Base-by-base conservation (phyloP, 1,140 invertebrate species). In the Oncopeltus fasciatus region DNA sequence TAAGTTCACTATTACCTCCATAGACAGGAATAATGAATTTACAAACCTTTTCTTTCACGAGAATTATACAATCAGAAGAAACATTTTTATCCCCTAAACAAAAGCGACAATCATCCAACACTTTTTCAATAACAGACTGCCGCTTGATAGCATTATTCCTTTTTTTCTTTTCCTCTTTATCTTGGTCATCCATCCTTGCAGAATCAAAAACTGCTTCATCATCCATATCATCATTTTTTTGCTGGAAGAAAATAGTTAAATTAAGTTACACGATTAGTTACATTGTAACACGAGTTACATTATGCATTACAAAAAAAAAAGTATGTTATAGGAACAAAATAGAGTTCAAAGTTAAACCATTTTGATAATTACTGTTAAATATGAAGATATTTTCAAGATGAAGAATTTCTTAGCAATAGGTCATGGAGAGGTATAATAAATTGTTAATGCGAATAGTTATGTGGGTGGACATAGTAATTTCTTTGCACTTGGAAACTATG, bases 11-110 rank as follows among this genome's bases (percentile, higher is more conserved):
- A n/a, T n/a, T n/a, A n/a, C n/a, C n/a, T n/a, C n/a, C n/a, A n/a
- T n/a, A n/a, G n/a, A n/a, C n/a, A n/a, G n/a, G n/a, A n/a, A n/a
- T n/a, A n/a, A n/a, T n/a, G n/a, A n/a, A n/a, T n/a, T n/a, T n/a
- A 26, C 21, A 43, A 72, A 90, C 83, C 72, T 87, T 88, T 8
- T 78, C 80, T 21, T 87, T 88, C 71, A 89, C 82, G 21, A 85
- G 81, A 16, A 96, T 78, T 61, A 97, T 82, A n/a, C 95, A 76
- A 74, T 95, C 87, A 71, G 94, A 95, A 26, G 86, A 75, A 78
- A 92, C 83, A 61, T 80, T 81, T 47, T 80, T 78, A 20, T 84
- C 87, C 67, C 92, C 88, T 64, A 95, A 78, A 71, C 95, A 98
- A 69, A 81, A 83, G 14, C 77, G 71, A 74, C 95, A 98, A 64